These are phyloP conservation scores for Sinonovacula constricta DNA, from an alignment of 1,140 invertebrate species.

Conservation along the genomic window DNA sequence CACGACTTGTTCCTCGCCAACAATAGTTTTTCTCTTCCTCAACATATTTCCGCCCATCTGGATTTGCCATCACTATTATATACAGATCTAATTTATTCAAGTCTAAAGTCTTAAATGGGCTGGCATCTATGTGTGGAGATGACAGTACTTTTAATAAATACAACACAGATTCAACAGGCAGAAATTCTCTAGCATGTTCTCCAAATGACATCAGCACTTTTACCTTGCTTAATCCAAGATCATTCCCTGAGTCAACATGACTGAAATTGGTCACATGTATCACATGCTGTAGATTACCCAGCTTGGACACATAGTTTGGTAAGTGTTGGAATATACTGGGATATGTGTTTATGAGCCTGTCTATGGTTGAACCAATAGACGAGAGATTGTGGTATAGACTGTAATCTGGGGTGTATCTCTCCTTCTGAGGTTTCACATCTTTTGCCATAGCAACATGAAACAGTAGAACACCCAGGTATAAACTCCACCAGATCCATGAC, in stretches of 20 bases:
- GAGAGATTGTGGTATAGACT: constrained; percentile 71
- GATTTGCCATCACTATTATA: constrained; percentile 72
- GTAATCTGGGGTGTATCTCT: constrained; percentile 72
- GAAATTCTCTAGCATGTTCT: constrained; percentile 76
- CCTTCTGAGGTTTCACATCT: constrained; percentile 71
- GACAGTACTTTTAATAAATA: constrained; percentile 64
- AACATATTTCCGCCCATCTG: constrained; percentile 71
- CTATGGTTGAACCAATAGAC: constrained; percentile 51
- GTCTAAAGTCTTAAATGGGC: constrained; percentile 39
- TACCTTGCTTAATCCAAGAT: constrained; percentile 6
- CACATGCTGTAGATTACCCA: constrained; percentile 63
- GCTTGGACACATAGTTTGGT: constrained; percentile 58
- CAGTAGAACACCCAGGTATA: too few species aligned
- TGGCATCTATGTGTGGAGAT: background rate
- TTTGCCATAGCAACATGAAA: constrained; percentile 4
- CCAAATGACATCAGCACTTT: constrained; percentile 74
- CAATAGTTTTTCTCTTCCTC: constrained; percentile 73
- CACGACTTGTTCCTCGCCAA: constrained; percentile 73
- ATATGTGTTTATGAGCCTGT: constrained; percentile 55
- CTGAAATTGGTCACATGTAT: constrained; percentile 70
- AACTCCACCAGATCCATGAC: too few species aligned
- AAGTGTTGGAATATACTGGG: constrained; percentile 59
- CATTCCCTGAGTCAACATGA: background rate
- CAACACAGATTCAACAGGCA: constrained; percentile 73
- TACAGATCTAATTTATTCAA: constrained; percentile 70